phyloP scores from a whole-genome alignment of 2,797 vertebrate species.

The Discoglossus pictus region DNA sequence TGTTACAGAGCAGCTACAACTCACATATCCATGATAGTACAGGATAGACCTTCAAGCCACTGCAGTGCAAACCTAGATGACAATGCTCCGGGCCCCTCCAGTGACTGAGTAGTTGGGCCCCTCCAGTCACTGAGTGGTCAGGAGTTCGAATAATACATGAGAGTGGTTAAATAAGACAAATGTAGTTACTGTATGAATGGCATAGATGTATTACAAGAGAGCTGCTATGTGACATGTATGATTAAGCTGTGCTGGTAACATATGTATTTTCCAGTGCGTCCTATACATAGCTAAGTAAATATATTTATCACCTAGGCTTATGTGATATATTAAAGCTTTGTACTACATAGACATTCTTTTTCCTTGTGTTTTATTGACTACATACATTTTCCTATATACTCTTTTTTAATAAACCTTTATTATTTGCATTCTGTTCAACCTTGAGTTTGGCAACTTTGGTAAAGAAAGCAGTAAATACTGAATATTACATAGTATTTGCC shows the following conservation, averaged over 20 bases:
- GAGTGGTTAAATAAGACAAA: conserved; percentile 3
- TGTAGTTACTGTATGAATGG: conserved; percentile 2
- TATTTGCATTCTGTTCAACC: too few species aligned
- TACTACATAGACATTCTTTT: too few species aligned
- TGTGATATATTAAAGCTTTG: neutral
- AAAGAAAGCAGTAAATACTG: too few species aligned
- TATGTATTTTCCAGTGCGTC: neutral
- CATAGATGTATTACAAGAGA: neutral
- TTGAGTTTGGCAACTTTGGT: too few species aligned
- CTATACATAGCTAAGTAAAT: neutral
- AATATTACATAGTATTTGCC: too few species aligned
- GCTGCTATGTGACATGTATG: neutral
- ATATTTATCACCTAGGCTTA: neutral
- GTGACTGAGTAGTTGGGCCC: neutral
- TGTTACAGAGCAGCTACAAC: neutral
- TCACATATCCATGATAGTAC: neutral
- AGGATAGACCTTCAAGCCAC: neutral
- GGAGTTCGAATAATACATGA: neutral
- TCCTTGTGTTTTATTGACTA: too few species aligned
- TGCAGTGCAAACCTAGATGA: neutral
- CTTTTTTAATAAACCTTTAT: too few species aligned
- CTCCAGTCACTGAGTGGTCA: neutral
- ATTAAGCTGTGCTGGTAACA: neutral
- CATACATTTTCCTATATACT: too few species aligned
- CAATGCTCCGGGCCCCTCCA: neutral